phyloP scores from a whole-genome alignment of 2,113 vertebrate genomes.

The Cyprichromis sp. region DNA sequence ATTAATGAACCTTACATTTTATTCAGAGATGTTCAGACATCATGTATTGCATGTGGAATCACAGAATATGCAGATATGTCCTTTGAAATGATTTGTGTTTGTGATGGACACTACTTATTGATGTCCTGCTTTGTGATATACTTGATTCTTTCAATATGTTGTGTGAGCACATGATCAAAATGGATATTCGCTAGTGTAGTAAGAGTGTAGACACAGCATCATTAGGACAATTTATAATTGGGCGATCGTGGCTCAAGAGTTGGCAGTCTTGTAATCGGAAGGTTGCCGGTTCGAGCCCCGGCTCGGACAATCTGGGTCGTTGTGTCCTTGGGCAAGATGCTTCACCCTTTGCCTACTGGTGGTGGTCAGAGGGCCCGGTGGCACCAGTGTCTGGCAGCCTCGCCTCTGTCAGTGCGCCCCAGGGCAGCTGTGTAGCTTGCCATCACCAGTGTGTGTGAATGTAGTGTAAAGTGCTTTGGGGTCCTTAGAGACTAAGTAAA shows the following conservation, averaged over 20 bases:
- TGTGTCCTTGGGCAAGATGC: background rate
- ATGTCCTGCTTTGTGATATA: background rate
- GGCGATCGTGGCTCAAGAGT: fast-evolving
- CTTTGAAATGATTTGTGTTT: background rate
- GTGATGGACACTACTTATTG: background rate
- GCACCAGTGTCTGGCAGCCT: background rate
- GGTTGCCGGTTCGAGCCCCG: background rate
- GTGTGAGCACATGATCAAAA: background rate
- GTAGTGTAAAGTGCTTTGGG: background rate
- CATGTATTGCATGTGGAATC: background rate
- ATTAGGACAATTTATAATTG: background rate
- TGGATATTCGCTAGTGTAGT: background rate
- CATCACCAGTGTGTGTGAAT: background rate
- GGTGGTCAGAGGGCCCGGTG: background rate
- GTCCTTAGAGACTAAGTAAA: background rate
- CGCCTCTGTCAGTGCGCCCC: background rate
- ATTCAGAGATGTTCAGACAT: background rate
- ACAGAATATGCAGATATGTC: background rate
- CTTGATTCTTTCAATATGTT: background rate
- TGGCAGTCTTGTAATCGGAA: fast-evolving
- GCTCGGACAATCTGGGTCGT: fast-evolving
- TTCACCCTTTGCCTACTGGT: fast-evolving
- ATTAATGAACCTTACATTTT: slow-evolving; percentile 42
- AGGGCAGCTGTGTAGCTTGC: fast-evolving
- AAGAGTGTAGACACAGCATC: background rate